phyloP scores from a whole-genome alignment of 2,797 vertebrate genomes.

The Gymnothorax javanicus region DNA sequence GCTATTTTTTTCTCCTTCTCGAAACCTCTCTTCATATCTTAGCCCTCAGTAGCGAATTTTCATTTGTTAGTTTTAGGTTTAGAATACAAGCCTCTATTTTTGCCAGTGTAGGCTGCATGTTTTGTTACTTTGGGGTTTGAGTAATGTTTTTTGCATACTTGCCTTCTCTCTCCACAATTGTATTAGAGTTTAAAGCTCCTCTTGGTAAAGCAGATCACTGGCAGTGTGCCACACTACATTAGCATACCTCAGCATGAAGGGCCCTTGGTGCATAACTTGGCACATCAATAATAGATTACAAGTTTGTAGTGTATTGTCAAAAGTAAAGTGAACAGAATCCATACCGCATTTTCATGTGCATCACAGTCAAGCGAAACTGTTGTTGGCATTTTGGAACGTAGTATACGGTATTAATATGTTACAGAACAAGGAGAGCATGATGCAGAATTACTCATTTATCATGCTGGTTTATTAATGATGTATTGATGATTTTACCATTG shows the following conservation, averaged over 20 bases:
- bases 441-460: background rate
- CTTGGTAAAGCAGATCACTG: constrained; percentile 76
- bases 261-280: background rate
- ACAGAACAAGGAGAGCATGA: background rate
- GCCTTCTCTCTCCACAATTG: constrained; percentile 81
- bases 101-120: constrained; percentile 81
- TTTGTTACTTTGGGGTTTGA: constrained; percentile 42
- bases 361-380: background rate
- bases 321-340: background rate
- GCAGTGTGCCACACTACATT: constrained; percentile 31
- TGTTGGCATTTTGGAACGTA: background rate
- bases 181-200: constrained; percentile 78
- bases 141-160: constrained; percentile 77
- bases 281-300: background rate
- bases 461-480: background rate
- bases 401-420: background rate
- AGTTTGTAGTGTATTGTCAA: background rate
- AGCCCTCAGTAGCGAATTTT: constrained; percentile 78
- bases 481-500: background rate
- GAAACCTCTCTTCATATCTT: constrained; percentile 72
- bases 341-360: background rate
- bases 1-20: constrained; percentile 69
- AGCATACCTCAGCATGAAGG: background rate
- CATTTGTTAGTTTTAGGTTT: constrained; percentile 76
- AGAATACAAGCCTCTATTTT: constrained; percentile 76